These are phyloP conservation scores for Geotrupes spiniger DNA, from an alignment of 2,888 invertebrate species.

Conservation along the genomic window DNA sequence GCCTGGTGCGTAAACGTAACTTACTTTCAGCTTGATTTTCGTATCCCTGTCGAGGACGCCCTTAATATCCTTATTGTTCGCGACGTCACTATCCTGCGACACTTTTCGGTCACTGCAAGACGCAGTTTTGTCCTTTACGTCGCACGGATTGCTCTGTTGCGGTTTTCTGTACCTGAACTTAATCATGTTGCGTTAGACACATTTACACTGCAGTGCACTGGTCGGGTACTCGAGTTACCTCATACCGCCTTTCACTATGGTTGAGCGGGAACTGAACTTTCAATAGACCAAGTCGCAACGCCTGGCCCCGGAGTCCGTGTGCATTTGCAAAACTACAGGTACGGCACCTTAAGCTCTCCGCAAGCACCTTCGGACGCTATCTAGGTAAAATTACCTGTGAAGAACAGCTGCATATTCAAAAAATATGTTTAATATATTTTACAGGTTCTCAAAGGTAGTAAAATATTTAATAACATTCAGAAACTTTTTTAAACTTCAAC, in stretches of 20 bases:
- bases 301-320: slow-evolving; percentile 18
- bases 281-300: slow-evolving; percentile 25
- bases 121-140: slow-evolving; percentile 14
- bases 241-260: slow-evolving; percentile 31
- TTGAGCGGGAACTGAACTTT: slow-evolving; percentile 30
- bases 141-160: slow-evolving; percentile 18
- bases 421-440: too few species aligned
- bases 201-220: slow-evolving; percentile 3
- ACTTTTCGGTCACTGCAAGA: slow-evolving; percentile 1
- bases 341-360: slow-evolving; percentile 11
- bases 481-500: too few species aligned
- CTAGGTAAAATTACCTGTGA: too few species aligned
- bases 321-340: slow-evolving; percentile 34
- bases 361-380: too few species aligned
- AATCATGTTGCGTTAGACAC: slow-evolving; percentile 41
- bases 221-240: slow-evolving; percentile 2
- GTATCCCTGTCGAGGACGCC: slow-evolving; percentile 29
- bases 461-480: too few species aligned
- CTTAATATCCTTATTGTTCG: slow-evolving; percentile 3
- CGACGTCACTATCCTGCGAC: neutral
- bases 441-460: too few species aligned
- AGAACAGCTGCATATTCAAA: too few species aligned
- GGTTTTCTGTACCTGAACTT: slow-evolving; percentile 49
- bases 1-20: slow-evolving; percentile 15
- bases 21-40: slow-evolving; percentile 36